Evolutionary conservation across 2,888 invertebrate species (phyloP).

Genomic region (Scaptomyza parva): DNA sequence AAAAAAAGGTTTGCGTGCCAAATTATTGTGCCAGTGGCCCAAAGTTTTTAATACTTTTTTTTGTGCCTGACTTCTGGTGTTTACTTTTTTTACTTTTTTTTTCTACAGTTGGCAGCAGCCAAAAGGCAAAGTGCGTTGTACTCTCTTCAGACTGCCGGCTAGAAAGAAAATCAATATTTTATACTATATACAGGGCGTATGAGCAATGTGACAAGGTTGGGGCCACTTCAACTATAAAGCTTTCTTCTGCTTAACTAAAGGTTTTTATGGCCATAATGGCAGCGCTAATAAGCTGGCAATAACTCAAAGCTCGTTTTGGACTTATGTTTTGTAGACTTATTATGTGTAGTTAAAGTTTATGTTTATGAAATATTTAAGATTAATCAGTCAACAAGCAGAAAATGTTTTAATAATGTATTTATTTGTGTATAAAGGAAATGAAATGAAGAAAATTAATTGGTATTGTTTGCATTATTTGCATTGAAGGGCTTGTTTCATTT

Average conservation of each 20-base stretch:
- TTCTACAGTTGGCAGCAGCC: conserved; percentile 56
- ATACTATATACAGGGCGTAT: conserved; percentile 34
- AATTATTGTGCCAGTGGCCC: conserved; percentile 78
- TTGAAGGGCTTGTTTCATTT: too few species aligned
- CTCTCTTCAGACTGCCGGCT: conserved; percentile 43
- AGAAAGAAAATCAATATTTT: conserved; percentile 58
- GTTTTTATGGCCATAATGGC: conserved; percentile 3
- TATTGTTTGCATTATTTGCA: too few species aligned
- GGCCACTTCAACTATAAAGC: background rate
- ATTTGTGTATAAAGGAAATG: background rate
- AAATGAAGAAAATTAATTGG: background rate
- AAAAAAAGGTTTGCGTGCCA: conserved; percentile 79
- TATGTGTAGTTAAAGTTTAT: background rate
- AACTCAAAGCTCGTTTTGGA: background rate
- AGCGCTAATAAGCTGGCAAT: conserved; percentile 7
- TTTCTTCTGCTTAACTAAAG: background rate
- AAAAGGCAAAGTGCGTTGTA: conserved; percentile 74
- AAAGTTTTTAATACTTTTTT: conserved; percentile 45
- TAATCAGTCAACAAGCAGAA: background rate
- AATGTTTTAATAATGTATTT: background rate
- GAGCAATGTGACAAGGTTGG: conserved; percentile 33
- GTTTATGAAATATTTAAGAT: background rate
- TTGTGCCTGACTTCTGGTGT: conserved; percentile 32
- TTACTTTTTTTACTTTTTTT: conserved; percentile 5
- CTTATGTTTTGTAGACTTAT: background rate